Base-by-base conservation (phyloP, 1,140 invertebrate genomes). In the Caenorhabditis brenneri region DNA sequence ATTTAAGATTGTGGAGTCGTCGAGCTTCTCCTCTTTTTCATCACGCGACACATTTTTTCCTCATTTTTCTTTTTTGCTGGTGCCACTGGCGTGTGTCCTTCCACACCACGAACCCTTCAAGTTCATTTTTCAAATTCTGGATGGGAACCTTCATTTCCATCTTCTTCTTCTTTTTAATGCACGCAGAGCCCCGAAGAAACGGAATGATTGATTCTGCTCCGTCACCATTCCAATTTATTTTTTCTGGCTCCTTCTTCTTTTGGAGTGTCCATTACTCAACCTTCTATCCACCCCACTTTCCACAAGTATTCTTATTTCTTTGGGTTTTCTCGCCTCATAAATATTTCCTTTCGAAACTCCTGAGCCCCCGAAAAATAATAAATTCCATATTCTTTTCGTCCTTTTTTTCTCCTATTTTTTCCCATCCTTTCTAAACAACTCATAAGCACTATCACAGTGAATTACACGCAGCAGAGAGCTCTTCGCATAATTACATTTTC, bases 1-100 rank as follows among this genome's bases (percentile, higher is more conserved):
- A 42, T 74, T 74, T 74, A 74, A 74, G 65, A 74, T 74, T 74
- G 33, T 31, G 29, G 65, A 74, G 65, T 42, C 65, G 65, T 74
- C 36, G 65, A 58, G 53, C 53, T 46, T 22, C 58, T 24, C 31
- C 16, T 36, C n/a, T 36, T 31, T 46, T 46, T 74, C 65, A 74
- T 74, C 65, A 74, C 36, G 65, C 65, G 65, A 74, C 65, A 74
- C 65, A 74, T 74, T 74, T 74, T 74, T 74, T 22, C 22, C 15
- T 27, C 22, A 27, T 65, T 22, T n/a, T 65, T 10, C 15, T 27
- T 19, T 74, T 42, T n/a, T 46, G 65, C 0, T 65, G 31, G n/a
- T n/a, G n/a, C n/a, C n/a, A n/a, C 12, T 65, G 58, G 58, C 58
- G 36, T 65, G 58, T 65, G 58, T 65, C 58, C 29, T 33, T 31